Conservation (phyloP, 2,888 invertebrate genomes). For the Glaucopsyche alexis region DNA sequence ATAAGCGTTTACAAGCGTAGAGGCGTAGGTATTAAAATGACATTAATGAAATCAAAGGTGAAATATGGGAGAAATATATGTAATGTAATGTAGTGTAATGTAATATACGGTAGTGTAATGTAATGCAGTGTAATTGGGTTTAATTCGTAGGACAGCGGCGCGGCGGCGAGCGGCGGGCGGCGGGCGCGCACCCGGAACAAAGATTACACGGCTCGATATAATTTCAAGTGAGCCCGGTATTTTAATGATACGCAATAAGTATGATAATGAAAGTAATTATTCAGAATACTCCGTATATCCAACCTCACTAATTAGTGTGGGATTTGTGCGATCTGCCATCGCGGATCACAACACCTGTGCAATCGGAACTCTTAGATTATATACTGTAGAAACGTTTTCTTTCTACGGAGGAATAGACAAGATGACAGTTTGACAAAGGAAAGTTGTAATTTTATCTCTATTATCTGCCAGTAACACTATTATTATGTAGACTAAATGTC, state of each 20-base stretch:
- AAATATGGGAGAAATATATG: no score
- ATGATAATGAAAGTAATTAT: conserved; percentile 44
- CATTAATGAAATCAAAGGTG: no score
- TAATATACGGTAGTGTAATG: background rate
- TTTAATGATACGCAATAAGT: conserved; percentile 44
- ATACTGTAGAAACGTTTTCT: no score
- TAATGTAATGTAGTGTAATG: no score
- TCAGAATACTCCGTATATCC: conserved; percentile 40
- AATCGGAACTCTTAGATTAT: background rate
- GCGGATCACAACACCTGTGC: background rate
- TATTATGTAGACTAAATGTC: no score
- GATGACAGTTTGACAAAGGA: no score
- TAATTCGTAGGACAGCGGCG: conserved; percentile 29
- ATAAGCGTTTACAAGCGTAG: no score
- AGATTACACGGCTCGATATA: conserved; percentile 38
- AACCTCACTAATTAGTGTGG: conserved; percentile 28
- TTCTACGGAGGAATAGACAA: no score
- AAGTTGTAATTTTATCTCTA: no score
- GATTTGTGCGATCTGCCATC: conserved; percentile 16
- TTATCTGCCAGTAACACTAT: no score
- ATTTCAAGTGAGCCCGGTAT: conserved; percentile 41
- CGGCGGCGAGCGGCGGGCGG: background rate
- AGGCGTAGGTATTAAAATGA: no score
- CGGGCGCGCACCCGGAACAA: conserved; percentile 30
- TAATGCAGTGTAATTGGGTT: conserved; percentile 20